These are phyloP conservation scores for Castor canadensis DNA, from an alignment of 2,113 vertebrate species.

Conservation along the genomic window DNA sequence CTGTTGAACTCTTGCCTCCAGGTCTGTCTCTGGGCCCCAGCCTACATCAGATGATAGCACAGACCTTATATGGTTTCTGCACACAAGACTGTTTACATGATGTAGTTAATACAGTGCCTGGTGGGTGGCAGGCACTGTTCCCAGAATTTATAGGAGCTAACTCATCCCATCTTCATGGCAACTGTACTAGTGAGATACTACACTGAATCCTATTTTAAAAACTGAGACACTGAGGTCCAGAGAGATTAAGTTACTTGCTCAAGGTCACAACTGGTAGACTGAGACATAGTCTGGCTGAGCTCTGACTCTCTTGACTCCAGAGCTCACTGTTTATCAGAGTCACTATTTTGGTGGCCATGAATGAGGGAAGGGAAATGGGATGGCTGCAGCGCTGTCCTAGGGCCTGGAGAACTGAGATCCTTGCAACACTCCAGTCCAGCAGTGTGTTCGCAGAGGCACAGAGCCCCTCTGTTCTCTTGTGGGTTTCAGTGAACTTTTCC, in stretches of 20 bases:
- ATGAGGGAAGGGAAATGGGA: not conserved
- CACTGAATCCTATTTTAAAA: not conserved
- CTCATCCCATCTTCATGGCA: not conserved
- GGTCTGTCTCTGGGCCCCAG: not conserved
- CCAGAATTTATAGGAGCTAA: accelerated
- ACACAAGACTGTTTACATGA: accelerated
- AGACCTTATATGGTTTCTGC: not conserved
- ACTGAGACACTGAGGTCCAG: not conserved
- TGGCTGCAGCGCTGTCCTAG: accelerated
- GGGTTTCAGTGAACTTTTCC: not conserved
- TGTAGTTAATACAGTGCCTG: not conserved
- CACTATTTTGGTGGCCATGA: not conserved
- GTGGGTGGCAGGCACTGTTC: accelerated
- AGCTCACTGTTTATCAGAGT: not conserved
- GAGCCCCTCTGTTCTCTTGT: conserved; percentile 50
- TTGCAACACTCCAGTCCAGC: not conserved
- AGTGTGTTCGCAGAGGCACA: not conserved
- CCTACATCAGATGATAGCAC: not conserved
- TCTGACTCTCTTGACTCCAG: not conserved
- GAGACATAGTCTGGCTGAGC: not conserved
- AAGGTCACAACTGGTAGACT: not conserved
- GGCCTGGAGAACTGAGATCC: not conserved
- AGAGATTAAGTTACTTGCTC: not conserved
- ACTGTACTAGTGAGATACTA: not conserved
- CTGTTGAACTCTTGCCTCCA: not conserved